phyloP scores from a whole-genome alignment of 2,888 invertebrate species.

The Rhabditophanes sp. region DNA sequence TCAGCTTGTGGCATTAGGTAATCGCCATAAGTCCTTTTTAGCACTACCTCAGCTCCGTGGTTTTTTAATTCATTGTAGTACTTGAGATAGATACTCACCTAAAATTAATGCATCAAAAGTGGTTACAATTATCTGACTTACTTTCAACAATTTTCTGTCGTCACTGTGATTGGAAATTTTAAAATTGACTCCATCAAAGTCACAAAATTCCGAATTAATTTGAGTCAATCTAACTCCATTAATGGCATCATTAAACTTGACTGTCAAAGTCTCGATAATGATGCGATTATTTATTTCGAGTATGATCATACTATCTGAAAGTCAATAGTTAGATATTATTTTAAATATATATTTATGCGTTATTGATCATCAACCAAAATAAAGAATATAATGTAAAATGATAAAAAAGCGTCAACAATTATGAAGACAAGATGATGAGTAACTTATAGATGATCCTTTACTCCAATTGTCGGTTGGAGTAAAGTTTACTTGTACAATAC shows the following conservation, averaged over 20 bases:
- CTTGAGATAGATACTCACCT: slow-evolving; percentile 94
- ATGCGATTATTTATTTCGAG: slow-evolving; percentile 98
- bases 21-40: slow-evolving; percentile 76
- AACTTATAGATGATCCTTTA: too few relatives aligned
- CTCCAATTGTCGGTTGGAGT: too few relatives aligned
- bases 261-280: slow-evolving; percentile 83
- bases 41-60: slow-evolving; percentile 81
- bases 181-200: slow-evolving; percentile 96
- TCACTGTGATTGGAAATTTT: slow-evolving; percentile 90
- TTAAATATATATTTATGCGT: too few relatives aligned
- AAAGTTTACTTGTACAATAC: too few relatives aligned
- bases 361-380: too few relatives aligned
- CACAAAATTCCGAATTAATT: slow-evolving; percentile 69
- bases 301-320: slow-evolving; percentile 48
- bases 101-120: slow-evolving; percentile 38
- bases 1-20: slow-evolving; percentile 63
- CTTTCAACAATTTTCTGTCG: slow-evolving; percentile 90
- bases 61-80: slow-evolving; percentile 86
- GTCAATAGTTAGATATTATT: too few relatives aligned
- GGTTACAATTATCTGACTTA: slow-evolving; percentile 50
- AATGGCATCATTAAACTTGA: slow-evolving; percentile 85
- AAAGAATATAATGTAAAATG: too few relatives aligned
- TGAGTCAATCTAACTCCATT: slow-evolving; percentile 85
- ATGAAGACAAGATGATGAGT: too few relatives aligned
- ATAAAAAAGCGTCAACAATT: too few relatives aligned